Base-by-base conservation (phyloP, 2,888 invertebrate species). In the Alviniconcha strummeri region DNA sequence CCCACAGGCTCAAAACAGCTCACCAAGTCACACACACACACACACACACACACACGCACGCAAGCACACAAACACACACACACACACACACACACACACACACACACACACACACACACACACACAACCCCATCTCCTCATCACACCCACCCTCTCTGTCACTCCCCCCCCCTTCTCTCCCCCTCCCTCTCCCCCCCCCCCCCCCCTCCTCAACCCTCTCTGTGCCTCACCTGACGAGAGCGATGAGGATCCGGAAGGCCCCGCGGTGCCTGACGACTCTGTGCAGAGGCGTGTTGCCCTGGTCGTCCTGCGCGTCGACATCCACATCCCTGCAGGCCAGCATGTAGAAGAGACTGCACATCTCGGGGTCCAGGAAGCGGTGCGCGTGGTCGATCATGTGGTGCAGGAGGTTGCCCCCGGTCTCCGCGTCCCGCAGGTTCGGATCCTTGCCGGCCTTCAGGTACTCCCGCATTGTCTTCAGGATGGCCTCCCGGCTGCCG, bases 291-390 rank as follows among this genome's bases (percentile, higher is more conserved):
- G 92, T 91, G 78, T 91, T 89, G 1, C 90, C 90, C 11, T 85
- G 60, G 79, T 88, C 86, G 83, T 91, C 90, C 83, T 88, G 89
- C 15, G 90, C 90, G 71, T 91, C 90, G 4, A 92, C 89, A 64
- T 91, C 91, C 7, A 91, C 88, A 74, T 91, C 91, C 84, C 89
- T 89, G 86, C 91, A 90, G 11, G 90, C 90, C 77, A 92, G 86
- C 89, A 90, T 90, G 85, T 92, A 92, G 55, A 92, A 89, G 11
- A 90, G 89, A 9, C 90, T 88, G 80, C 91, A 87, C 1, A 90
- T 89, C 56, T 90, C 89, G 11, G 91, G 89, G 57, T 89, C 90
- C 13, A 86, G 83, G 81, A 92, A 92, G 81, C 88, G 88, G 74
- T 89, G 89, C 1, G 89, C 89, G 80, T 90, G 86, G 52, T 89